Conservation (phyloP, 2,797 vertebrate species). For the Enteromius unitaeniatus region DNA sequence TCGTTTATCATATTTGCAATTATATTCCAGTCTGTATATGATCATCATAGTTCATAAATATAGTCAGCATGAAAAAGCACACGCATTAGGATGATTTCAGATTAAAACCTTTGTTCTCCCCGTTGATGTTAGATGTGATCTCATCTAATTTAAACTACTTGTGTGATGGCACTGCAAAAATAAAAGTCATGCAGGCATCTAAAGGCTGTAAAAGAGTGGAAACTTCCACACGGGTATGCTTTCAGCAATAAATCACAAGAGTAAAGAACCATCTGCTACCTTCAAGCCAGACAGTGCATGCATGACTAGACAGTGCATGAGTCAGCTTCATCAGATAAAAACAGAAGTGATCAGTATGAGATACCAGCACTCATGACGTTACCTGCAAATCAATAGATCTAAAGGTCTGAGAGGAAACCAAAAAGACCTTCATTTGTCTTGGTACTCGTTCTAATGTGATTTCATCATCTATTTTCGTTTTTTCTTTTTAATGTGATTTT, state of each 20-base stretch:
- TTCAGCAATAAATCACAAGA: not conserved
- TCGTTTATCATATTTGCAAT: not conserved
- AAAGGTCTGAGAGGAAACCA: not conserved
- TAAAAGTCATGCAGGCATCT: not conserved
- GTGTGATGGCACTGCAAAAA: not conserved
- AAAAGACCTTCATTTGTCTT: not conserved
- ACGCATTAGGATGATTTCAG: not conserved
- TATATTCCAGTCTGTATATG: not conserved
- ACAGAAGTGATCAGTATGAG: not conserved
- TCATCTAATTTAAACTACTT: constrained; percentile 16
- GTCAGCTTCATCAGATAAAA: constrained; percentile 7
- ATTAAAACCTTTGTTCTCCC: not conserved
- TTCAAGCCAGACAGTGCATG: not conserved
- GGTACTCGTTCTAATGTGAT: constrained; percentile 18
- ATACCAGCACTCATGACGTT: not conserved
- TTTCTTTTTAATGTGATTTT: too few relatives aligned
- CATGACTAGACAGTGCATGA: constrained; percentile 12
- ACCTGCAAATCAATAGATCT: constrained; percentile 3
- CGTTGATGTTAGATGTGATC: constrained; percentile 9
- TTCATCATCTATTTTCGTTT: not conserved
- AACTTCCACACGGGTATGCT: constrained; percentile 1
- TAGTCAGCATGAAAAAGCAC: not conserved
- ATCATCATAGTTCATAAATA: not conserved
- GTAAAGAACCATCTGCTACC: not conserved
- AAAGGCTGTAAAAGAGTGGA: not conserved